Evolutionary conservation across 2,888 invertebrate species (phyloP).

Genomic region (Phytoseiulus persimilis): DNA sequence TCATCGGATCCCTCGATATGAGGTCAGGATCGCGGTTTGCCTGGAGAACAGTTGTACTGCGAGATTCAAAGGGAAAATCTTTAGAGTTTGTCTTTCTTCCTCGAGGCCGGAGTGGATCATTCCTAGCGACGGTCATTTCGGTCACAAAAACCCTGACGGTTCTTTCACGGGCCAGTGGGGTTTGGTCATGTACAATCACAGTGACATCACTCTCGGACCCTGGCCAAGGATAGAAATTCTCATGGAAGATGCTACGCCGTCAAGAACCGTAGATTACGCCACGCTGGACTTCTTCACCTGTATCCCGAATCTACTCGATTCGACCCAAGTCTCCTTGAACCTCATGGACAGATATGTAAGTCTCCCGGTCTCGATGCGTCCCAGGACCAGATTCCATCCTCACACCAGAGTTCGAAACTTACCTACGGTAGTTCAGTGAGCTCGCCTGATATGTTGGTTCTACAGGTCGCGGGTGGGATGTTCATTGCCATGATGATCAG

Average conservation of each 20-base stretch:
- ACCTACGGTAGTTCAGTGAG: too few relatives aligned
- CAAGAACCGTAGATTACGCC: neutral
- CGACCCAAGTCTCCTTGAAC: neutral
- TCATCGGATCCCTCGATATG: constrained; percentile 6
- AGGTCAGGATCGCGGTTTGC: neutral
- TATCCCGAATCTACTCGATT: neutral
- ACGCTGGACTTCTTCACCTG: neutral
- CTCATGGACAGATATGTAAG: constrained; percentile 13
- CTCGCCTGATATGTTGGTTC: too few relatives aligned
- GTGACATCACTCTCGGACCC: neutral
- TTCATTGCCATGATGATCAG: neutral
- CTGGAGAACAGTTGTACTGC: too few relatives aligned
- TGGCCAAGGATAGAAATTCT: neutral
- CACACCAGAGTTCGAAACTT: too few relatives aligned
- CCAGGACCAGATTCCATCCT: too few relatives aligned
- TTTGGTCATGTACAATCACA: neutral
- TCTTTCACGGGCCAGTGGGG: neutral
- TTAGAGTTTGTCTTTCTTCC: neutral
- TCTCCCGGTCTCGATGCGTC: too few relatives aligned
- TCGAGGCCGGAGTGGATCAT: neutral
- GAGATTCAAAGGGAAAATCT: too few relatives aligned
- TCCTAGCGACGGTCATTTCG: neutral
- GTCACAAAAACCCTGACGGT: neutral
- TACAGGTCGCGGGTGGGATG: neutral
- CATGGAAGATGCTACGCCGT: neutral